phyloP scores from a whole-genome alignment of 2,113 vertebrate genomes.

The Harpagus bidentatus region DNA sequence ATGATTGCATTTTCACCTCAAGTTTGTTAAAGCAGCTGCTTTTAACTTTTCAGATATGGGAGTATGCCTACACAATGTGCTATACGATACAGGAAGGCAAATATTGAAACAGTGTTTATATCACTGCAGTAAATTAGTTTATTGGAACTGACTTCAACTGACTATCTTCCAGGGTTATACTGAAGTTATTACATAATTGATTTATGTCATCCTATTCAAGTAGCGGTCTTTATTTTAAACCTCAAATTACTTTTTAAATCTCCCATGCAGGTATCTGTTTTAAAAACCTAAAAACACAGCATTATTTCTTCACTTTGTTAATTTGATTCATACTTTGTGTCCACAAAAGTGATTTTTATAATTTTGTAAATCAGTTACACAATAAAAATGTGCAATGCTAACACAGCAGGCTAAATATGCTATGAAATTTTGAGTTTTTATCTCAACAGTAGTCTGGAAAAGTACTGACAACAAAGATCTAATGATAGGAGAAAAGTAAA shows the following conservation, averaged over 20 bases:
- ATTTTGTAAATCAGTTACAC: neutral
- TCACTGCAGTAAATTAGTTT: neutral
- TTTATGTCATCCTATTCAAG: neutral
- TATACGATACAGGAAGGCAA: neutral
- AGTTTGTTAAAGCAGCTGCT: neutral
- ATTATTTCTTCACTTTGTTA: neutral
- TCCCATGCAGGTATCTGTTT: neutral
- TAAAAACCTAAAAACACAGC: neutral
- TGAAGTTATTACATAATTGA: neutral
- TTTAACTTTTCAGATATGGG: neutral
- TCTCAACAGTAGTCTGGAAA: neutral
- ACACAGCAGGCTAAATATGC: neutral
- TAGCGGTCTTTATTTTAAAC: neutral
- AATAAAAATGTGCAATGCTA: neutral
- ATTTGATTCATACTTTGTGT: neutral
- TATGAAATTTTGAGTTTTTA: neutral
- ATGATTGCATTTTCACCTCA: neutral
- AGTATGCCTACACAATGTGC: neutral
- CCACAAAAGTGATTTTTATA: neutral
- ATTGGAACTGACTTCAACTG: neutral
- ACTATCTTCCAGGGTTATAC: neutral
- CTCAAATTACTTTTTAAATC: neutral
- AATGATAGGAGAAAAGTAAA: neutral
- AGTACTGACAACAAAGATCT: neutral
- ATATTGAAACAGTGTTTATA: neutral